phyloP scores from a whole-genome alignment of 2,113 vertebrate genomes.

The Benitochromis conjunctus region DNA sequence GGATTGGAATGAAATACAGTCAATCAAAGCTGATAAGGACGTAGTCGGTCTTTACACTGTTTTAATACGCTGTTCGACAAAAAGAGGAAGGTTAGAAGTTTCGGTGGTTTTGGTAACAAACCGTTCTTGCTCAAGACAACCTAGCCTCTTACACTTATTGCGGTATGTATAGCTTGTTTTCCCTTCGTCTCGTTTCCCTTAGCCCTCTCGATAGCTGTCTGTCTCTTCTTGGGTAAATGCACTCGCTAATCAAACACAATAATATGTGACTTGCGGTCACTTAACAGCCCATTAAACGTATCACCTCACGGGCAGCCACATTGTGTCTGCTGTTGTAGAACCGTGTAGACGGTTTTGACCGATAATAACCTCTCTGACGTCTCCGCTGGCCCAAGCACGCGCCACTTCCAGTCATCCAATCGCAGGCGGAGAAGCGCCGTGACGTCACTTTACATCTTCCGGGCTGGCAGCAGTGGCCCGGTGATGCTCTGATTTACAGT shows the following conservation, averaged over 20 bases:
- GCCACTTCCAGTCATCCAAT: conserved; percentile 79
- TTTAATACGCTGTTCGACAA: not conserved
- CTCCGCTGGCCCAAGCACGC: conserved; percentile 67
- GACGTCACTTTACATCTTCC: conserved; percentile 68
- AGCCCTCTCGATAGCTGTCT: not conserved
- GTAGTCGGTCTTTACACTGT: not conserved
- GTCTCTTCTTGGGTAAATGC: not conserved
- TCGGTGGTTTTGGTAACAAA: not conserved
- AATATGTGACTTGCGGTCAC: not conserved
- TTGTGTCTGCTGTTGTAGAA: not conserved
- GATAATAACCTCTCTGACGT: conserved; percentile 74
- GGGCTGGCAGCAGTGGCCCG: conserved; percentile 48
- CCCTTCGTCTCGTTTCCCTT: not conserved
- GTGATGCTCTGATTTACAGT: conserved; percentile 44
- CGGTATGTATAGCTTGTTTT: not conserved
- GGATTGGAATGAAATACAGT: not conserved
- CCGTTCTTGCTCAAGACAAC: not conserved
- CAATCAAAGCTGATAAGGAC: not conserved
- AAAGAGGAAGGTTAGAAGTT: not conserved
- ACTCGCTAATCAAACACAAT: not conserved
- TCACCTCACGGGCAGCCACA: not conserved
- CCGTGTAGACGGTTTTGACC: conserved; percentile 44
- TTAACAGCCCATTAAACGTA: not conserved
- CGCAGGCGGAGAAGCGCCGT: conserved; percentile 14
- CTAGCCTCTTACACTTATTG: not conserved